Evolutionary conservation across 2,888 invertebrate species (phyloP), one percentile per base, ranked within the genome.

Genomic region (Dione juno): DNA sequence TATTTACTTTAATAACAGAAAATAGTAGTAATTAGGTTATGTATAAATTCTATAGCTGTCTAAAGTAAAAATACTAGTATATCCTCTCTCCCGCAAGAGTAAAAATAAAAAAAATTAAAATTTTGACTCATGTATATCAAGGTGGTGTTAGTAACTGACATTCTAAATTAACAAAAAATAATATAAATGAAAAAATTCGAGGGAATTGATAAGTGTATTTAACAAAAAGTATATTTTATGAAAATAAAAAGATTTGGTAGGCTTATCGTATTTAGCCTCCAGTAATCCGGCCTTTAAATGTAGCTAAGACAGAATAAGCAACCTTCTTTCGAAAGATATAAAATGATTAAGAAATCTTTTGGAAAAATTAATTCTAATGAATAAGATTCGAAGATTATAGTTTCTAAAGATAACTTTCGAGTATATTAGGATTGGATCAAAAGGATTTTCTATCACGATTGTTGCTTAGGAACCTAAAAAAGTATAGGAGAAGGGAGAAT

Each of bases 181-280:
- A n/a, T n/a, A n/a, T n/a, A n/a, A 61, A 41, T 3, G n/a, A 28
- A 28, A 43, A 43, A n/a, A 5, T 14, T 43, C 43, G 10, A 43
- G 10, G 43, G 21, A 61, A 21, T 21, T 41, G n/a, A 41, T 14
- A 21, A 40, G 19, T n/a, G 10, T 37, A 54, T 35, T n/a, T 35
- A 14, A 14, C 14, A 14, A 21, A n/a, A 28, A 28, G 28, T 28
- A 53, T 53, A 13, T 54, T 54, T 35, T 54, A 11, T 54, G 8
- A 54, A 59, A 28, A 45, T 54, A n/a, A 54, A 59, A 28, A 45
- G 11, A 8, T 21, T 41, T 28, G 10, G 5, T 41, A 43, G n/a
- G n/a, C 21, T 59, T 59, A 43, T 59, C 59, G 21, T 28, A 59
- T 13, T 43, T 28, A 10, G 21, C n/a, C 43, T 61, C n/a, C n/a